These are phyloP conservation scores for Vidua macroura DNA, from an alignment of 2,113 vertebrate species.

Conservation along the genomic window DNA sequence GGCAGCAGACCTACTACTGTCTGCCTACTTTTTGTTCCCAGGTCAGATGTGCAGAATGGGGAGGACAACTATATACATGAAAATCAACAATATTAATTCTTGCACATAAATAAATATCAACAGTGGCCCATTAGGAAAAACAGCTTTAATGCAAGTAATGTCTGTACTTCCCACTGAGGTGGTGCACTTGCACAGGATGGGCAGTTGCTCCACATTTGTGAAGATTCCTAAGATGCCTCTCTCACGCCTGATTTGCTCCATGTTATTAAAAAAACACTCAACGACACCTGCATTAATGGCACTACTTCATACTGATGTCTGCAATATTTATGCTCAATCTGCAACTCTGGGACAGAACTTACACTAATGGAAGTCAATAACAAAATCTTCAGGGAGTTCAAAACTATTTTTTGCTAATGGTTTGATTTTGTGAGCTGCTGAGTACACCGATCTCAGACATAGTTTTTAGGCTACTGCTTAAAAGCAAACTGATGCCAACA, in stretches of 20 bases:
- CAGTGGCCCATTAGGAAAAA: not conserved
- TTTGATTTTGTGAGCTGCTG: conserved; percentile 38
- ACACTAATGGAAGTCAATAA: conserved; percentile 51
- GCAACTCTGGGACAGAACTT: conserved; percentile 12
- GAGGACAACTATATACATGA: not conserved
- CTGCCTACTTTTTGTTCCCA: not conserved
- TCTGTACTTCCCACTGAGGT: not conserved
- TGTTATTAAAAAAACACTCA: conserved; percentile 32
- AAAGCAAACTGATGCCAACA: conserved; percentile 34
- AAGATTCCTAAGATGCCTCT: not conserved
- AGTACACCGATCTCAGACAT: not conserved
- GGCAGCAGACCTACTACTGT: not conserved
- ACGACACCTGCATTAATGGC: conserved; percentile 40
- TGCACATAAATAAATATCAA: not conserved
- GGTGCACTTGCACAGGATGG: not conserved
- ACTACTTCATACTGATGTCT: not conserved
- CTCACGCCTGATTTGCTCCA: not conserved
- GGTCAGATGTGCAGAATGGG: not conserved
- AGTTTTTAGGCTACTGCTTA: conserved; percentile 18
- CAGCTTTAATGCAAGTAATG: not conserved
- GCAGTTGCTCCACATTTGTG: not conserved
- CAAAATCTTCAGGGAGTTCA: conserved; percentile 41
- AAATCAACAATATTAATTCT: not conserved
- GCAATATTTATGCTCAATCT: conserved; percentile 43
- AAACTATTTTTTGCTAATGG: conserved; percentile 55